Evolutionary conservation across 1,140 invertebrate species (phyloP).

Genomic region (Cydia pomonella): DNA sequence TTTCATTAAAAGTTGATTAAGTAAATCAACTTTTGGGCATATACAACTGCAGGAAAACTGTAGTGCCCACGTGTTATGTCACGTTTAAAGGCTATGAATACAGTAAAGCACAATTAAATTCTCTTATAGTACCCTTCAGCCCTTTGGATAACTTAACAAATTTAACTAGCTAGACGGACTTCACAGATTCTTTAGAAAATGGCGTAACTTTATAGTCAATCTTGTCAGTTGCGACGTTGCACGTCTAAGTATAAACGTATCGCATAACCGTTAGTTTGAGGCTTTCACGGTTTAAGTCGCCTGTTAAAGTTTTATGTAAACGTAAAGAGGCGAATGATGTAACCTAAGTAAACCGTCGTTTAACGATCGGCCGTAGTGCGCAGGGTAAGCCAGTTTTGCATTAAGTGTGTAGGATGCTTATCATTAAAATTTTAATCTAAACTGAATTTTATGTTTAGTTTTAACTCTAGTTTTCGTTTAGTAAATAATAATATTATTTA

Average conservation of each 20-base stretch:
- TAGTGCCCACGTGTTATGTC: not conserved
- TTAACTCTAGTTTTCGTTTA: no score
- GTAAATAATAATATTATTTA: no score
- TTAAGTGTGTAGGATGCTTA: not conserved
- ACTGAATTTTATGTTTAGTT: no score
- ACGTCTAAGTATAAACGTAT: not conserved
- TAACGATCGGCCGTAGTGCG: slow-evolving; percentile 18
- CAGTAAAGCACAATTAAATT: slow-evolving; percentile 19
- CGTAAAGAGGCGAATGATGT: slow-evolving; percentile 26
- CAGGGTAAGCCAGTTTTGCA: not conserved
- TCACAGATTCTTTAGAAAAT: not conserved
- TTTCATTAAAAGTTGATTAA: no score
- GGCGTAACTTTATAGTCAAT: not conserved
- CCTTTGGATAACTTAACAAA: slow-evolving; percentile 16
- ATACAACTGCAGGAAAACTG: not conserved
- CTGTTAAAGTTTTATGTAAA: slow-evolving; percentile 33
- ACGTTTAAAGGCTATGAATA: not conserved
- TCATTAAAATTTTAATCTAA: no score
- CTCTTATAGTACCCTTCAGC: slow-evolving; percentile 3
- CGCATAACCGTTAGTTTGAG: slow-evolving; percentile 27
- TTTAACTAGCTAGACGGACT: not conserved
- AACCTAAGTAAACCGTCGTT: slow-evolving; percentile 24
- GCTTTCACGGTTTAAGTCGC: slow-evolving; percentile 28
- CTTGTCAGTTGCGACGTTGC: not conserved
- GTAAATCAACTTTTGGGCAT: no score